A percentile compares a stretch with the other conserved stretches of the same genome.
These are phyloP conservation scores for Drosophila dives DNA, from an alignment of 2,888 invertebrate species.

Conservation along the genomic window DNA sequence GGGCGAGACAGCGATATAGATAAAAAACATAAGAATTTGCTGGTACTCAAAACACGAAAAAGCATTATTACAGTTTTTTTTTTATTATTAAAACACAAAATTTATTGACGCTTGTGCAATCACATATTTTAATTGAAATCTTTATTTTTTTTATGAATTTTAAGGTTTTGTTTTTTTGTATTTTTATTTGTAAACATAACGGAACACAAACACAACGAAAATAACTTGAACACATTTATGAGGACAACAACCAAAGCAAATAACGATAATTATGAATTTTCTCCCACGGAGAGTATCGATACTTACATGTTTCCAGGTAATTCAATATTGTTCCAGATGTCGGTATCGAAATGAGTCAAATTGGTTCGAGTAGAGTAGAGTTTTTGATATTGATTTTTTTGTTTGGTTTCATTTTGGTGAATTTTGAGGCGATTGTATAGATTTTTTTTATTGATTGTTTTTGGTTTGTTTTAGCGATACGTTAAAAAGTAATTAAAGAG, in stretches of 20 bases:
- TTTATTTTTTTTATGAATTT: constrained; percentile 18
- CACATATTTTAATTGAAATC: constrained; percentile 15
- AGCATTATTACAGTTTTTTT: constrained; percentile 50
- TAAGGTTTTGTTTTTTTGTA: constrained; percentile 11
- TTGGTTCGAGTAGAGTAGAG: constrained; percentile 64
- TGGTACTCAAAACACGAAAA: constrained; percentile 33
- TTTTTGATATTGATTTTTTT: constrained; percentile 54
- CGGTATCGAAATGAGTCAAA: constrained; percentile 62
- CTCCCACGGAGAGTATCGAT: constrained; percentile 49
- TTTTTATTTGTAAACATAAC: constrained; percentile 42
- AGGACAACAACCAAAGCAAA: constrained; percentile 78
- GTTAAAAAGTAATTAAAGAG: constrained; percentile 80
- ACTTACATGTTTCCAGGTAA: constrained; percentile 64
- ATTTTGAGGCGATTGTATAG: constrained; percentile 67
- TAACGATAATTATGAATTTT: constrained; percentile 70
- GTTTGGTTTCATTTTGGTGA: constrained; percentile 52
- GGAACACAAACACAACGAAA: constrained; percentile 72
- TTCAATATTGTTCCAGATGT: constrained; percentile 50
- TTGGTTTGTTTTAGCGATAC: constrained; percentile 74
- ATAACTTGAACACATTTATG: constrained; percentile 74
- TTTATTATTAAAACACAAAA: constrained; percentile 38
- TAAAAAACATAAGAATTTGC: constrained; percentile 33
- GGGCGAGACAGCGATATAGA: constrained; percentile 62
- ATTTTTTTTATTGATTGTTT: constrained; percentile 38
- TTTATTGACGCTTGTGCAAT: constrained; percentile 22